Evolutionary conservation across 2,888 invertebrate genomes (phyloP).

Genomic region (Meteorus cinctellus): DNA sequence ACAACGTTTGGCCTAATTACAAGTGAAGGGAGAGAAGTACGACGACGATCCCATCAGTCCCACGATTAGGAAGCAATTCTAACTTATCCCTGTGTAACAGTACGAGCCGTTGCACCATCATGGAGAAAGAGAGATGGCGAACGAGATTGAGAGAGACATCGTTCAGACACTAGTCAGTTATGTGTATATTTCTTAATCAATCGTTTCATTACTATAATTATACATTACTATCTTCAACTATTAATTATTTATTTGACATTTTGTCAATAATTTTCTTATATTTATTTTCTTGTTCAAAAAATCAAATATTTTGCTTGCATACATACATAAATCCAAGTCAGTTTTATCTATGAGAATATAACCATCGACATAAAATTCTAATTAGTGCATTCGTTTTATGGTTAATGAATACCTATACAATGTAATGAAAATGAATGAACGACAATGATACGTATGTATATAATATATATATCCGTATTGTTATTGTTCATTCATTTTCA

Average conservation of each 20-base stretch:
- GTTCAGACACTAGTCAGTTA: neutral
- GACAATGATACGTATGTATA: no score
- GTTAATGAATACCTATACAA: no score
- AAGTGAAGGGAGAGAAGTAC: slow-evolving; percentile 12
- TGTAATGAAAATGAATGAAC: no score
- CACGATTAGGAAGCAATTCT: slow-evolving; percentile 22
- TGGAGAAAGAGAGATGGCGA: neutral
- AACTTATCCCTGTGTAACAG: slow-evolving; percentile 20
- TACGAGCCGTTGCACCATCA: neutral
- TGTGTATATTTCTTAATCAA: neutral
- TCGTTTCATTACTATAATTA: neutral
- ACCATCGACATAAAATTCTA: no score
- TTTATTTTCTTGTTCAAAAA: no score
- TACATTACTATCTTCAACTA: neutral
- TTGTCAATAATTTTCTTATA: neutral
- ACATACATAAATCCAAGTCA: no score
- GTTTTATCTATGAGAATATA: no score
- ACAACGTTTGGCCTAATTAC: slow-evolving; percentile 32
- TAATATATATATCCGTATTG: no score
- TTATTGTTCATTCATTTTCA: no score
- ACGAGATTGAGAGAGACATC: neutral
- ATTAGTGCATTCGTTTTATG: no score
- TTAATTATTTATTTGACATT: neutral
- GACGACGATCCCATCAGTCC: slow-evolving; percentile 26
- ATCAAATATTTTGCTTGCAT: no score